Evolutionary conservation across 2,113 vertebrate species (phyloP), one percentile per base, ranked within the genome.

Genomic region (Podarcis raffonei): DNA sequence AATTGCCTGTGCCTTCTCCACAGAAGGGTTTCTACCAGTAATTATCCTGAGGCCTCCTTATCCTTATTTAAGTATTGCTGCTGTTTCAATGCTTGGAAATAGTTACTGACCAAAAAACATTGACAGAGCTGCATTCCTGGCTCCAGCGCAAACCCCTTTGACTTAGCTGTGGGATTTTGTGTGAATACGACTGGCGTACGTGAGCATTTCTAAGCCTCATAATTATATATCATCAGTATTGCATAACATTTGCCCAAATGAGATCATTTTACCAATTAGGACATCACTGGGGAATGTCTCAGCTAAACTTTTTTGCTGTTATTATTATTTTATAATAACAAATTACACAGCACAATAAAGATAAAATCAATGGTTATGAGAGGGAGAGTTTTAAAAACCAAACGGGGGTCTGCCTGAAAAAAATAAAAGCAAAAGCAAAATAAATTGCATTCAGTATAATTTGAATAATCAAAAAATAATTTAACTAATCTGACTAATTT

Each of bases 31-130:
- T 35, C 23, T 12, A 66, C 53, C 89, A 90, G 48, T 81, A 90
- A 93, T 90, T 94, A 92, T 57, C 48, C 53, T 81, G 84, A 89
- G 91, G 88, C 69, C 78, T 66, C 81, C 77, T 92, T 89, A 18
- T 85, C 87, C 86, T 86, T 74, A 79, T 53, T 88, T 69, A 68
- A 69, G 8, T 15, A 42, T 12, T 57, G 32, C 90, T 1, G 0
- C 81, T 91, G 86, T 87, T 82, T 59, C 32, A 87, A 15, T 83
- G 35, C 66, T 87, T 42, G 48, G 81, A 90, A 77, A 90, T 69
- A 30, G 18, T 53, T 69, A 89, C 86, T 53, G 30, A 88, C 48
- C 89, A 53, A 66, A 62, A 2, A 85, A 86, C 82, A 92, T 81
- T 84, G 78, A 18, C 23, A 78, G 90, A 71, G 84, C 86, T 25